Base-by-base conservation (phyloP, 2,888 invertebrate genomes). In the Tyria jacobaeae region DNA sequence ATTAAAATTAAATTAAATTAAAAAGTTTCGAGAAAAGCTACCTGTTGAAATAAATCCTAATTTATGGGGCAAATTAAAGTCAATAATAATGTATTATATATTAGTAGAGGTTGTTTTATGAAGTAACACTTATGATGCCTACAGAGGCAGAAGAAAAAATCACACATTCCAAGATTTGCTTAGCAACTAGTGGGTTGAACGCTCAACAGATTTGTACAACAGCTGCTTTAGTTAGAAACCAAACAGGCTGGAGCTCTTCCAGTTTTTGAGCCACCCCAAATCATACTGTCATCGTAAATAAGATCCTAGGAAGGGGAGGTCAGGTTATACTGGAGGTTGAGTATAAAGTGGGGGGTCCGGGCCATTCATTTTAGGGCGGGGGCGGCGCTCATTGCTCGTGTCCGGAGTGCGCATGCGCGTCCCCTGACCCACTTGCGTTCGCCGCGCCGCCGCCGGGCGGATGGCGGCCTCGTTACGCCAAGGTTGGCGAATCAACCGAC, bases 341-440 rank as follows among this genome's bases (percentile, higher is more conserved):
- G 64, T 73, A 71, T 68, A 71, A 75, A 79, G 84, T 84, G 82
- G 86, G 87, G 88, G 89, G 86, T 87, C 89, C 79, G 79, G 78
- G 86, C 89, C 89, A 87, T 90, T 91, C 89, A 89, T 88, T 88
- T 80, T 81, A 83, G 88, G 85, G 85, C 85, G 90, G 89, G 92
- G 92, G 91, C 90, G 90, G 89, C 81, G 89, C 89, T 91, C 90
- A 92, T 92, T 93, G 92, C 88, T 76, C 77, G 87, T 84, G 89
- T 92, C 91, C 91, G 90, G 90, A 88, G 70, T 66, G 84, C 88
- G 92, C 93, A 89, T 90, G 91, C 92, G 91, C 89, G 89, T 85
- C 86, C 88, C 81, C 87, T 92, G 93, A 92, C 92, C 92, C 89
- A 92, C 83, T 90, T 91, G 91, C 81, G 71, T 70, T 70, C 84